Evolutionary conservation across 1,140 invertebrate species (phyloP).

Genomic region (Drosophila sucinea): DNA sequence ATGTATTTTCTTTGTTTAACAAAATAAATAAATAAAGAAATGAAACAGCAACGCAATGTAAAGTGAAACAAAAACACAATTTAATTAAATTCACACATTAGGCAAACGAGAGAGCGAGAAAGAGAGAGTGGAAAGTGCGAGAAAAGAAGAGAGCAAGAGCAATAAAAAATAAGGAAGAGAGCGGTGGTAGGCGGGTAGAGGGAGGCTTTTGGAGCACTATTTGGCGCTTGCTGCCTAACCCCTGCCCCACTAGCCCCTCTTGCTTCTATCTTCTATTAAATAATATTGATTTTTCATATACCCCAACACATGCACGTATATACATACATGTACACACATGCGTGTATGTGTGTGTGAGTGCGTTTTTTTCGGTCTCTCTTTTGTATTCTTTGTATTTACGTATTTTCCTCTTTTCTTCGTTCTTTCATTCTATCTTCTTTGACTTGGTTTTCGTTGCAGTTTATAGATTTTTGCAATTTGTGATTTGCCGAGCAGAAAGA

Average conservation of each 20-base stretch:
- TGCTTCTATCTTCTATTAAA: constrained; percentile 61
- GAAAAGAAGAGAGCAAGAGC: constrained; percentile 28
- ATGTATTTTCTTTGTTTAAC: constrained; percentile 68
- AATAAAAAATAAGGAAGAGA: constrained; percentile 17
- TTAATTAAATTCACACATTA: constrained; percentile 62
- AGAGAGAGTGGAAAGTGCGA: constrained; percentile 26
- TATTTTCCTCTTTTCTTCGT: constrained; percentile 50
- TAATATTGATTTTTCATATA: constrained; percentile 82
- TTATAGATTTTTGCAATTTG: constrained; percentile 82
- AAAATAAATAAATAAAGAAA: constrained; percentile 70
- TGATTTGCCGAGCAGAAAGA: constrained; percentile 56
- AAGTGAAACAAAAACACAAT: constrained; percentile 71
- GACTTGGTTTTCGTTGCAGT: constrained; percentile 72
- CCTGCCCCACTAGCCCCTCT: constrained; percentile 9
- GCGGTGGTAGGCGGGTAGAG: constrained; percentile 10
- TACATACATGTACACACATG: constrained; percentile 37
- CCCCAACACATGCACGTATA: constrained; percentile 47
- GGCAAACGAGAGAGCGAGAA: constrained; percentile 10
- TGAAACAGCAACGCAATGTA: constrained; percentile 53
- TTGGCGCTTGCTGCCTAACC: constrained; percentile 49
- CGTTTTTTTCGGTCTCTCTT: constrained; percentile 63
- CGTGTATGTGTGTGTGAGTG: constrained; percentile 22
- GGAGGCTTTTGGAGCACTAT: constrained; percentile 56
- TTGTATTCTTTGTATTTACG: constrained; percentile 42
- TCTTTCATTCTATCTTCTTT: constrained; percentile 29